Percentiles rank a stretch among this genome's conserved stretches.
Conservation (phyloP, 2,797 vertebrate species). For the Xenentodon cancila region DNA sequence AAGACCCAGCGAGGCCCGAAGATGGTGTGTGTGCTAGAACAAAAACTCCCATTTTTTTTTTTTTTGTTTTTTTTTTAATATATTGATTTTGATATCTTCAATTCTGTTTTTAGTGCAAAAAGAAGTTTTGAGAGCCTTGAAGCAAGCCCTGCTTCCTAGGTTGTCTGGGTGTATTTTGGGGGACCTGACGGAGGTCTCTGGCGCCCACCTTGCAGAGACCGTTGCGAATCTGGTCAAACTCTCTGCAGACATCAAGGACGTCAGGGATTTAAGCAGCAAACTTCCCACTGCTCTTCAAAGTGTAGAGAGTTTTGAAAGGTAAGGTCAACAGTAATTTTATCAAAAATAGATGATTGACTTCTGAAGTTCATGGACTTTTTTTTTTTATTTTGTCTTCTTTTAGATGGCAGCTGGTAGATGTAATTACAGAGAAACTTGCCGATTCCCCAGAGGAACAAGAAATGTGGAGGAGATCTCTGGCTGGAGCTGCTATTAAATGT, state of each 20-base stretch:
- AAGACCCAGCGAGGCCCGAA: constrained; percentile 72
- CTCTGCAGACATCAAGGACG: constrained; percentile 64
- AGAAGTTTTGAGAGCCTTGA: constrained; percentile 76
- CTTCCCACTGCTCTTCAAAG: constrained; percentile 83
- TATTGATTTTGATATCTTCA: background rate
- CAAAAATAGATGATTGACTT: background rate
- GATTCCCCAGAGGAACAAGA: constrained; percentile 67
- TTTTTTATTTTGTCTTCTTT: constrained; percentile 14
- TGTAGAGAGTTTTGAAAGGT: constrained; percentile 81
- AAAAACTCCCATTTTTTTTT: too few relatives aligned
- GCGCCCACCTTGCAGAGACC: constrained; percentile 65
- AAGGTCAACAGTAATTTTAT: constrained; percentile 5
- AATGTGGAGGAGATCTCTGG: constrained; percentile 84
- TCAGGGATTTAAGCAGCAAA: constrained; percentile 68
- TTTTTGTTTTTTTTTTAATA: background rate
- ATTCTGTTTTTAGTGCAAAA: constrained; percentile 70
- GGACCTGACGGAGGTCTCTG: background rate
- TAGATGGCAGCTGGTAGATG: constrained; percentile 91
- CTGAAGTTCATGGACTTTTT: background rate
- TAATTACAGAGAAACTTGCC: constrained; percentile 79
- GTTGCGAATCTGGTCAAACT: constrained; percentile 82
- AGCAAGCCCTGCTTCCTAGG: constrained; percentile 79
- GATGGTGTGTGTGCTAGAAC: constrained; percentile 76
- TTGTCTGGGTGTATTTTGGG: constrained; percentile 75
- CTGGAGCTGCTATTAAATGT: constrained; percentile 83